Conservation (phyloP, 2,797 vertebrate genomes). For the Loriculus beryllinus region DNA sequence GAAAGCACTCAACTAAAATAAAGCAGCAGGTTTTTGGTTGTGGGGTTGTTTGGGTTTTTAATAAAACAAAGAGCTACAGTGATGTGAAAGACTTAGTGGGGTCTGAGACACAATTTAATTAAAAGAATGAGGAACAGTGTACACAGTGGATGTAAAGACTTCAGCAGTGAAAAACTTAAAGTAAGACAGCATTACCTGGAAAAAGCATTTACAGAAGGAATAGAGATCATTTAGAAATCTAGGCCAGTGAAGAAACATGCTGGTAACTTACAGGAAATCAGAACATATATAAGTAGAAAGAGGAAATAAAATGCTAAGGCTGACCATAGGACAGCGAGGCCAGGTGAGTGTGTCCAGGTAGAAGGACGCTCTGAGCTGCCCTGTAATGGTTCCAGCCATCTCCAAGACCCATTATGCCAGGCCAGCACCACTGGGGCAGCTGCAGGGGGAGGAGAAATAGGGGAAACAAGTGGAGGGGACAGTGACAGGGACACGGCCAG, state of each 20-base stretch:
- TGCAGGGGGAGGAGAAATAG: fast-evolving
- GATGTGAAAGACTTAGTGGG: background rate
- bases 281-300: fast-evolving
- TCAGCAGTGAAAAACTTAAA: background rate
- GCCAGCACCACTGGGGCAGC: background rate
- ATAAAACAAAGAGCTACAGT: background rate
- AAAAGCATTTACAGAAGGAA: background rate
- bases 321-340: fast-evolving
- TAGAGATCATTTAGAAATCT: background rate
- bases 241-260: background rate
- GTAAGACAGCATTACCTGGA: background rate
- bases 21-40: background rate
- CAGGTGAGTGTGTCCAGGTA: fast-evolving
- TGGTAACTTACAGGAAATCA: background rate
- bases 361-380: fast-evolving
- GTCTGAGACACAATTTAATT: background rate
- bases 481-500: fast-evolving
- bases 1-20: background rate
- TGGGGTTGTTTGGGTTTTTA: fast-evolving
- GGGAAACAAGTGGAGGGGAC: fast-evolving
- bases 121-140: background rate
- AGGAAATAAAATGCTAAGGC: background rate
- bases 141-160: fast-evolving
- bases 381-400: background rate
- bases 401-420: fast-evolving